Evolutionary conservation across 2,797 vertebrate species (phyloP).

Genomic region (Darevskia mixta): DNA sequence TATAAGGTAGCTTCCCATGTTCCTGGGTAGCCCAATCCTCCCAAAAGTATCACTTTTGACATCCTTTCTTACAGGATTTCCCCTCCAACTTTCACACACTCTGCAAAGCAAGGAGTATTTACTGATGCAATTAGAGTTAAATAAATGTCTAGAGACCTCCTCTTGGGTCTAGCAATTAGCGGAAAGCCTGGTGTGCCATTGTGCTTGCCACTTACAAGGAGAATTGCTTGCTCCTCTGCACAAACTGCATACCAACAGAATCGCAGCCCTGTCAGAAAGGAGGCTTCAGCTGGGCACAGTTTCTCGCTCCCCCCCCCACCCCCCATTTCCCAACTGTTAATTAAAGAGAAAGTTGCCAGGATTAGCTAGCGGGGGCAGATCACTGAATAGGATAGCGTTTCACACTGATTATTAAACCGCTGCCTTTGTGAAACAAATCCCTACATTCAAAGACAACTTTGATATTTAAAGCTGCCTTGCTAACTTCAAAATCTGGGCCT

Average conservation of each 20-base stretch:
- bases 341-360: constrained; percentile 44
- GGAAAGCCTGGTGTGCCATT: constrained; percentile 63
- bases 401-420: constrained; percentile 48
- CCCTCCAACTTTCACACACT: constrained; percentile 64
- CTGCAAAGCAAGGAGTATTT: constrained; percentile 69
- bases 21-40: constrained; percentile 52
- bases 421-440: constrained; percentile 30
- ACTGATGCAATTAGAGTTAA: constrained; percentile 70
- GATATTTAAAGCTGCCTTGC: constrained; percentile 38
- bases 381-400: constrained; percentile 33
- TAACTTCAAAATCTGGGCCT: constrained; percentile 34
- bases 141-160: constrained; percentile 65
- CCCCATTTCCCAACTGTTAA: background rate
- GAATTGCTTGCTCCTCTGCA: constrained; percentile 51
- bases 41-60: constrained; percentile 56
- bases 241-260: constrained; percentile 47
- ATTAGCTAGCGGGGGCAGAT: constrained; percentile 21
- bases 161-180: constrained; percentile 69
- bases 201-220: constrained; percentile 55
- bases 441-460: constrained; percentile 31
- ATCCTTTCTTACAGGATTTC: constrained; percentile 60
- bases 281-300: constrained; percentile 25
- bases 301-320: background rate
- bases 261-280: constrained; percentile 46
- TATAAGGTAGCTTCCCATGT: no score